Evolutionary conservation across 2,888 invertebrate genomes (phyloP), one percentile per base, ranked within the genome.

Genomic region (Drosophila stalkeri): DNA sequence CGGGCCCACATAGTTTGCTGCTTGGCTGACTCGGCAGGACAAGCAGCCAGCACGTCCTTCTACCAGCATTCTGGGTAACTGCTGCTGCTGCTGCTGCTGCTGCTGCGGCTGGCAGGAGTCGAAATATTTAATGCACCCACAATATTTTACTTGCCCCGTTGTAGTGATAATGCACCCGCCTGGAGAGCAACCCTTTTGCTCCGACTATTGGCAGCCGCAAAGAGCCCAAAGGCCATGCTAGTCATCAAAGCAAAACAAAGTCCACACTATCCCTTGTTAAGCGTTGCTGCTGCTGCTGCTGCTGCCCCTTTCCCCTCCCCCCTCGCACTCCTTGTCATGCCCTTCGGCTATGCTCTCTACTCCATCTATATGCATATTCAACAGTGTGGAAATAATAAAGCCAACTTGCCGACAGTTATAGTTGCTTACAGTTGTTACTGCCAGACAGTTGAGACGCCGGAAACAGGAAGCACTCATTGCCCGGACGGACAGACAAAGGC

Each of bases 351-450:
- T 27, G 27, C 27, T 27, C 27, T 27, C 27, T 27, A 27, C 27
- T 27, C 55, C 39, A 20, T 80, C 70, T 78, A 81, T 77, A 80
- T 87, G 82, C 81, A 86, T 82, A 86, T 84, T 86, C 89, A 86
- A 89, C 89, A 89, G 86, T 79, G 89, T 86, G 84, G 89, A 86
- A 89, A 86, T 86, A 89, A 86, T 86, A 86, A 86, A 86, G 86
- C 89, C 89, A 86, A 89, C 86, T 84, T 86, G 80, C 86, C 82
- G 89, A 88, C 89, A 86, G 77, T 83, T 78, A 82, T 82, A 87
- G 85, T 85, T 81, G 88, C 85, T 77, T 82, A 76, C 79, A 87
- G 81, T 85, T 87, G 83, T 80, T 73, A 72, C 80, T 74, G 82
- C 72, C 75, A 80, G 81, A 65, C 77, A 75, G 86, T 75, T 62